A percentile compares a stretch with the other conserved stretches of the same genome.
Conservation (phyloP, 2,797 vertebrate genomes). For the Sebastiscus tertius region DNA sequence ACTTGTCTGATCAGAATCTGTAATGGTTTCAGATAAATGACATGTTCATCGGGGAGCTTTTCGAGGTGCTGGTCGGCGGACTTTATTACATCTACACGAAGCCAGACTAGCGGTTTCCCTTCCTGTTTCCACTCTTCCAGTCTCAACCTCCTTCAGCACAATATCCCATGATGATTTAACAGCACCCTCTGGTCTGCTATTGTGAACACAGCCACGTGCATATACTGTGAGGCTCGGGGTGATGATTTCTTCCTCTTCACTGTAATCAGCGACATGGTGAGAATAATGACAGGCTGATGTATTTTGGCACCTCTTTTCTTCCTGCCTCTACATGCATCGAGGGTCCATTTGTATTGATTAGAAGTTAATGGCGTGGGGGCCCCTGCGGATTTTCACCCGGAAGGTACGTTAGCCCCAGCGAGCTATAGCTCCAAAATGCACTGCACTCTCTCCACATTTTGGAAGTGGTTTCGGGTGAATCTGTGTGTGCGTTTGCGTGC, state of each 20-base stretch:
- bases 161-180: neutral
- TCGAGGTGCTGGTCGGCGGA: neutral
- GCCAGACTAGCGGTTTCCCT: neutral
- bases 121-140: neutral
- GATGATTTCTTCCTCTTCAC: neutral
- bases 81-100: neutral
- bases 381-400: conserved; percentile 7
- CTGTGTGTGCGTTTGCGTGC: neutral
- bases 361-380: conserved; percentile 10
- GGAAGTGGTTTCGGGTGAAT: neutral
- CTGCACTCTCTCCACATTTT: neutral
- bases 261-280: neutral
- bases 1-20: neutral
- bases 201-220: neutral
- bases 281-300: conserved; percentile 12
- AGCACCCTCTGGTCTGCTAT: neutral
- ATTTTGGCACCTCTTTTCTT: conserved; percentile 14
- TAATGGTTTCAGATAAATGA: neutral
- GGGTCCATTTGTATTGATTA: conserved; percentile 31
- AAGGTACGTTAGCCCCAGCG: neutral
- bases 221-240: neutral
- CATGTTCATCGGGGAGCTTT: neutral
- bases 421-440: conserved; percentile 9
- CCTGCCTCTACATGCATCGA: conserved; percentile 2
- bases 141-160: neutral